phyloP scores from a whole-genome alignment of 1,140 invertebrate species.

The Drosophila bocki region DNA sequence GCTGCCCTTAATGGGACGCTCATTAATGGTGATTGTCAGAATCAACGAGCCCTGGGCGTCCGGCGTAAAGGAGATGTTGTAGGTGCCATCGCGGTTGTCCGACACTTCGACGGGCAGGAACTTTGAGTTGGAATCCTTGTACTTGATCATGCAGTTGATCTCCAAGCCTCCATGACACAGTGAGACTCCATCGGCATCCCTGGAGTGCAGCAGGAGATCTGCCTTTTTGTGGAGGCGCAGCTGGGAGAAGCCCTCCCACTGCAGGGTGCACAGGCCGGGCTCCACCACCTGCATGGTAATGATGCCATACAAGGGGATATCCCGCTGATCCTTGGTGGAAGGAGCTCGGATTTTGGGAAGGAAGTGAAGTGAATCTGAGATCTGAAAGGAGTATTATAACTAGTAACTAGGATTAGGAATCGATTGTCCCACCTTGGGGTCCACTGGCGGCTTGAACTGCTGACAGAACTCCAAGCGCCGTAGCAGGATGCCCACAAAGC shows the following conservation, averaged over 20 bases:
- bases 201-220: slow-evolving; percentile 86
- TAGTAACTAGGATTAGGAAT: background rate
- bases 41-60: slow-evolving; percentile 87
- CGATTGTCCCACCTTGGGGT: slow-evolving; percentile 71
- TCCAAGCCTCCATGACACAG: slow-evolving; percentile 86
- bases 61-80: slow-evolving; percentile 87
- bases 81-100: slow-evolving; percentile 88
- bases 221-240: slow-evolving; percentile 85
- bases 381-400: slow-evolving; percentile 31
- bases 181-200: slow-evolving; percentile 86
- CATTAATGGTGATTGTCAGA: slow-evolving; percentile 87
- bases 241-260: slow-evolving; percentile 85
- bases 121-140: slow-evolving; percentile 81
- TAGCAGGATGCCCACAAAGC: slow-evolving; percentile 88
- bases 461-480: slow-evolving; percentile 88
- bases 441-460: slow-evolving; percentile 85
- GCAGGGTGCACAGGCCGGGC: slow-evolving; percentile 86
- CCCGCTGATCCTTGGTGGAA: slow-evolving; percentile 75
- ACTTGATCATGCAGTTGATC: slow-evolving; percentile 85
- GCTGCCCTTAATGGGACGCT: slow-evolving; percentile 88
- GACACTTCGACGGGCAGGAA: slow-evolving; percentile 85
- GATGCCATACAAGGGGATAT: slow-evolving; percentile 86
- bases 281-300: slow-evolving; percentile 87
- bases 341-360: slow-evolving; percentile 85
- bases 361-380: slow-evolving; percentile 86